Conservation (phyloP, 2,888 invertebrate genomes). For the Seira sanloemensis region DNA sequence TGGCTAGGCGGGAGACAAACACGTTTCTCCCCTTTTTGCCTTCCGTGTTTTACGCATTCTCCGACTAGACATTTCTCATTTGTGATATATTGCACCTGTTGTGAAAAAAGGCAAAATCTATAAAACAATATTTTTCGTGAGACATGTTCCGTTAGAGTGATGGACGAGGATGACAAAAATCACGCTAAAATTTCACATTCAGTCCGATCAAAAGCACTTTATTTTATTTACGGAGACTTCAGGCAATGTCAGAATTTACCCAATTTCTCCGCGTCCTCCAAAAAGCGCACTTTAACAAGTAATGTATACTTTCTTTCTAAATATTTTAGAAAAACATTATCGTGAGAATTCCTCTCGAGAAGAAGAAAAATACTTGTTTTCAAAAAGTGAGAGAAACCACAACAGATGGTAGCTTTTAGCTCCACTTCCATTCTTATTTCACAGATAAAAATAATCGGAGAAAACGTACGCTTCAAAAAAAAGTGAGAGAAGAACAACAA, state of each 20-base stretch:
- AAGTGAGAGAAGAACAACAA: neutral
- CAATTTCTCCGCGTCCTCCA: too few species aligned
- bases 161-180: neutral
- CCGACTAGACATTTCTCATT: neutral
- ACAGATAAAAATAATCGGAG: conserved; percentile 28
- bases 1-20: neutral
- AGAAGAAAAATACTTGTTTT: neutral
- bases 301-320: too few species aligned
- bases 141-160: neutral
- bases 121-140: neutral
- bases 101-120: neutral
- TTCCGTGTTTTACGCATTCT: too few species aligned
- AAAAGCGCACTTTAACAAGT: too few species aligned
- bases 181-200: neutral
- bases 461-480: too few species aligned
- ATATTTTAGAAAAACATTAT: conserved; percentile 50
- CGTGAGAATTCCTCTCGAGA: conserved; percentile 17
- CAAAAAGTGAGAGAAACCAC: neutral
- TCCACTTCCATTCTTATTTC: conserved; percentile 12
- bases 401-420: conserved; percentile 45
- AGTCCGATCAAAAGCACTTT: too few species aligned
- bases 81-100: conserved; percentile 1
- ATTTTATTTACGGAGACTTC: too few species aligned
- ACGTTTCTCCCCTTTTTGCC: too few species aligned
- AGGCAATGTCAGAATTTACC: too few species aligned